Percentiles rank a stretch among this genome's conserved stretches.
Evolutionary conservation across 2,797 vertebrate species (phyloP).

Genomic region (Babyrousa celebensis): DNA sequence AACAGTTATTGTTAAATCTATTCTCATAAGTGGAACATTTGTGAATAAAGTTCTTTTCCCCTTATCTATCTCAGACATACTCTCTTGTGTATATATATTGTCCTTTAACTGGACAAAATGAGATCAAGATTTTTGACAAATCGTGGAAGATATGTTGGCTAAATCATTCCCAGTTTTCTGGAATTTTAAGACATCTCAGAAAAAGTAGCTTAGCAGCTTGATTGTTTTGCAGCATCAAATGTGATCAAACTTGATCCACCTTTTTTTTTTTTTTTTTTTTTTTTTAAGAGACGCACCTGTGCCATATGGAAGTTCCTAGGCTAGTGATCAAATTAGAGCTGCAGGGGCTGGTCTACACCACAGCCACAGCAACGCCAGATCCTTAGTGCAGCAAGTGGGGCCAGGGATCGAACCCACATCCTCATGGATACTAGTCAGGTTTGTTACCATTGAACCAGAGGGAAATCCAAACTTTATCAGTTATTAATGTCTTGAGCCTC

Average conservation of each 20-base stretch:
- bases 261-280: not conserved
- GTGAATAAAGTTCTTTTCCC: not conserved
- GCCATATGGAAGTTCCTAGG: no score
- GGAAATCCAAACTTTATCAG: no score
- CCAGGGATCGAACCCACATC: no score
- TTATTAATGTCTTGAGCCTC: not conserved
- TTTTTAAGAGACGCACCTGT: no score
- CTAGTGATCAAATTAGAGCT: no score
- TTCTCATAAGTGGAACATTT: not conserved
- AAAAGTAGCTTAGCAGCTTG: not conserved
- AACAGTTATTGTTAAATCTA: slow-evolving; percentile 29
- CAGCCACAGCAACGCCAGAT: no score
- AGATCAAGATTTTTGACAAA: not conserved
- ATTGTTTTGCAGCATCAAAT: slow-evolving; percentile 17
- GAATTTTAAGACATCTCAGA: slow-evolving; percentile 25
- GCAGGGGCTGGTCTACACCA: no score
- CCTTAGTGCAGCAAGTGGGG: no score
- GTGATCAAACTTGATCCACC: not conserved
- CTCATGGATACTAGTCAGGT: no score
- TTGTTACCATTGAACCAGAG: no score
- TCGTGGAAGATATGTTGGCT: not conserved
- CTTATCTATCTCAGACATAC: not conserved
- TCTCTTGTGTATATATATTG: slow-evolving; percentile 6
- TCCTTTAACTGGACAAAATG: not conserved
- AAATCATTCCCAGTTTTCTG: slow-evolving; percentile 47